phyloP scores from a whole-genome alignment of 2,888 invertebrate species.

The Tachina grossa region DNA sequence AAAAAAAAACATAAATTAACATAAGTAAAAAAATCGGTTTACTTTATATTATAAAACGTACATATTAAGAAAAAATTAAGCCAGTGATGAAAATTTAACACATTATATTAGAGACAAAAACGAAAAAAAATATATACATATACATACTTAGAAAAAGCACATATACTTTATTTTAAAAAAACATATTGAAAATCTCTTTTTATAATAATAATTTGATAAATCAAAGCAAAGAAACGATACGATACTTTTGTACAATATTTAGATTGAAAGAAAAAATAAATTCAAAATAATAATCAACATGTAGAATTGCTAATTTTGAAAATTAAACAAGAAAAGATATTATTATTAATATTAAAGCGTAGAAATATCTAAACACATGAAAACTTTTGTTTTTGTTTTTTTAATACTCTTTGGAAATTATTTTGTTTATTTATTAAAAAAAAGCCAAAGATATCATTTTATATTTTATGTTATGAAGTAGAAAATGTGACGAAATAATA shows the following conservation, averaged over 20 bases:
- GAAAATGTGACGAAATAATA: neutral
- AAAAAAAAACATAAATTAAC: conserved; percentile 34
- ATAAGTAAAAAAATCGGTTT: conserved; percentile 59
- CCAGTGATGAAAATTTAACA: conserved; percentile 61
- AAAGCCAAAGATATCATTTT: conserved; percentile 42
- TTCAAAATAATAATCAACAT: conserved; percentile 34
- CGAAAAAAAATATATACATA: conserved; percentile 1
- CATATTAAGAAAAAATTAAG: conserved; percentile 4
- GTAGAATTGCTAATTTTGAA: conserved; percentile 65
- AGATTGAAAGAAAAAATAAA: conserved; percentile 30
- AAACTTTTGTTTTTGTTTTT: neutral
- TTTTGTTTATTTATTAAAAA: conserved; percentile 3
- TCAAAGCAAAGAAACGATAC: conserved; percentile 22
- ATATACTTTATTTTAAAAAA: conserved; percentile 67
- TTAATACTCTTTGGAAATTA: conserved; percentile 12
- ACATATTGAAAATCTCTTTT: conserved; percentile 1
- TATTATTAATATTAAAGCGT: conserved; percentile 63
- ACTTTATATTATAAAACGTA: conserved; percentile 58
- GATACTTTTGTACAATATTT: conserved; percentile 64
- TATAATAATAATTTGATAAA: conserved; percentile 28
- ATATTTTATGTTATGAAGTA: neutral
- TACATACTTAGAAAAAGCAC: conserved; percentile 58
- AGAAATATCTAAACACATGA: conserved; percentile 70
- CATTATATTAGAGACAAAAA: conserved; percentile 41
- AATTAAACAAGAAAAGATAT: conserved; percentile 28